Conservation (phyloP, 2,888 invertebrate species). For the Osmoderma eremita region DNA sequence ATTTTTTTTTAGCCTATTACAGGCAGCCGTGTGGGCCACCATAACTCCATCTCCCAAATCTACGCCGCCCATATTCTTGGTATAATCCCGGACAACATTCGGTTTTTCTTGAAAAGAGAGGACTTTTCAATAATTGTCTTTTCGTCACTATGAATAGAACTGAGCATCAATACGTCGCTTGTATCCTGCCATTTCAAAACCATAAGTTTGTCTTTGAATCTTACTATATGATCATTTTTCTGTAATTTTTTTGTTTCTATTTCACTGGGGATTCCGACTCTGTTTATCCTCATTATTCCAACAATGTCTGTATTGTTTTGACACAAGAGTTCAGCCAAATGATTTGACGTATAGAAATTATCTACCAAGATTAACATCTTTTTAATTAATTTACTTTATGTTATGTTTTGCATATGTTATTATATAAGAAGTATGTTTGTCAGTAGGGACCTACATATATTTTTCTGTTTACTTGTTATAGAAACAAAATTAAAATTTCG, state of each 20-base stretch:
- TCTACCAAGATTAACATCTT: no score
- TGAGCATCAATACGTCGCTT: conserved; percentile 48
- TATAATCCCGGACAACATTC: conserved; percentile 47
- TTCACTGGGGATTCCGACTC: neutral
- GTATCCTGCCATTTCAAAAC: conserved; percentile 46
- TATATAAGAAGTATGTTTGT: no score
- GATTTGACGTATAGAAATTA: conserved; percentile 48
- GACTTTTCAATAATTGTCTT: conserved; percentile 48
- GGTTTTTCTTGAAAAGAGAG: conserved; percentile 48
- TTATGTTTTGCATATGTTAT: no score
- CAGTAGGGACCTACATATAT: no score
- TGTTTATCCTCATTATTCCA: conserved; percentile 47
- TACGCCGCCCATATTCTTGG: conserved; percentile 46
- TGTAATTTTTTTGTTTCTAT: neutral
- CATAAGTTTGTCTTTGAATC: conserved; percentile 8
- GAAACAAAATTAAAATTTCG: no score
- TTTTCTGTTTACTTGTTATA: no score
- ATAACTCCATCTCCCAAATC: conserved; percentile 39
- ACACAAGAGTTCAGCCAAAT: conserved; percentile 48
- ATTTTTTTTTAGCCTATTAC: conserved; percentile 47
- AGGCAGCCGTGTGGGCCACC: conserved; percentile 39
- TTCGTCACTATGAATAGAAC: conserved; percentile 49
- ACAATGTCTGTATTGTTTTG: conserved; percentile 48
- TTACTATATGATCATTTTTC: conserved; percentile 1
- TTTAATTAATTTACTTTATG: no score